Percentiles rank a stretch among this genome's conserved stretches.
Conservation (phyloP, 2,888 invertebrate species). For the Volucella inflata region DNA sequence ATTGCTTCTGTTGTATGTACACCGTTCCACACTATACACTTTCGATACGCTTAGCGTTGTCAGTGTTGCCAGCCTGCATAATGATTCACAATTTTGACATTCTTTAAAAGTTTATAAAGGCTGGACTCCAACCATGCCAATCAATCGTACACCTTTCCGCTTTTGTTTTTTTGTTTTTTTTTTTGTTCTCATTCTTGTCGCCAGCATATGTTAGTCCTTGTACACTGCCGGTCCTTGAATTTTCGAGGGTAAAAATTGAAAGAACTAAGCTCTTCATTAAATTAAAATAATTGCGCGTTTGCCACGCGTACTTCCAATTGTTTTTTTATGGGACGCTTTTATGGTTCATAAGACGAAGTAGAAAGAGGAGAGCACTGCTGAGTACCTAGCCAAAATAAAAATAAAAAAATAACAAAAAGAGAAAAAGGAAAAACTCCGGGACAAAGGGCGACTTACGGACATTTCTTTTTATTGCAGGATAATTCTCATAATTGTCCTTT, state of each 20-base stretch:
- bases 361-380: conserved; percentile 36
- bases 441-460: conserved; percentile 73
- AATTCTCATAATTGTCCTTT: conserved; percentile 77
- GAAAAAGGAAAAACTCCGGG: conserved; percentile 12
- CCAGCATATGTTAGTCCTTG: conserved; percentile 70
- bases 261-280: conserved; percentile 76
- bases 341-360: conserved; percentile 76
- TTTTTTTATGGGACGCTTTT: conserved; percentile 76
- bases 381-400: neutral
- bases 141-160: too few relatives aligned
- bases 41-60: conserved; percentile 9
- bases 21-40: neutral
- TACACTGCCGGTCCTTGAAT: neutral
- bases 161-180: neutral
- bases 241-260: conserved; percentile 49
- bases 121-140: conserved; percentile 31
- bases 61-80: too few relatives aligned
- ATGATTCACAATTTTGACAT: too few relatives aligned
- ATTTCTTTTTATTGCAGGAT: conserved; percentile 76
- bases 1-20: conserved; percentile 56
- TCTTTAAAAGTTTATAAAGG: neutral
- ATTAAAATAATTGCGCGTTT: conserved; percentile 77
- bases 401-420: neutral
- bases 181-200: conserved; percentile 13
- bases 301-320: conserved; percentile 76